A percentile compares a stretch with the other conserved stretches of the same genome.
phyloP scores from a whole-genome alignment of 64 coral and sea anemone species.

The Dendrophyllia cribrosa region DNA sequence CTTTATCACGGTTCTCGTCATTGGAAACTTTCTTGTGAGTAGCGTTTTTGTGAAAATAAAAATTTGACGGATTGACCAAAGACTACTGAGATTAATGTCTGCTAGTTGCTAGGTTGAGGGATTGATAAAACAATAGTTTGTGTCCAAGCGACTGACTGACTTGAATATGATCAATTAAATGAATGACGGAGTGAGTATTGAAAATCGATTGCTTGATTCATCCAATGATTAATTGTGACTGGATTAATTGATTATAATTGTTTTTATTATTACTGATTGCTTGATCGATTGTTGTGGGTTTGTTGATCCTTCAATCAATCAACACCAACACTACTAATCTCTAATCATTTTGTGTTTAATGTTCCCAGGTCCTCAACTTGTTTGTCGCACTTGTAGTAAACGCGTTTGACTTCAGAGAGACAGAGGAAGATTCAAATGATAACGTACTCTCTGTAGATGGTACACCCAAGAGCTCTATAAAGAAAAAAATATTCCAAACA shows the following conservation, averaged over 20 bases:
- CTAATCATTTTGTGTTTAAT: background rate
- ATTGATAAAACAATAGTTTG: too few relatives aligned
- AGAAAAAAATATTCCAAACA: background rate
- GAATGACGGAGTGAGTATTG: too few relatives aligned
- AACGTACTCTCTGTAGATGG: background rate
- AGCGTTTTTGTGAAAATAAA: background rate
- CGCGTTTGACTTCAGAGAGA: slow-evolving; percentile 69
- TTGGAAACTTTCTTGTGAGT: slow-evolving; percentile 92
- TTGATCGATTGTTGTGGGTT: too few relatives aligned
- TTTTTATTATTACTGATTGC: background rate
- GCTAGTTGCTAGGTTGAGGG: too few relatives aligned
- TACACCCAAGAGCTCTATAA: background rate
- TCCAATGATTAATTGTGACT: background rate
- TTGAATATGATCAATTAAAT: too few relatives aligned
- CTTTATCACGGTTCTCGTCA: slow-evolving; percentile 69
- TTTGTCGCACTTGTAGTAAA: slow-evolving; percentile 64
- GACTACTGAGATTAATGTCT: too few relatives aligned
- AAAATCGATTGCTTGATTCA: background rate
- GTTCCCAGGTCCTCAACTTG: slow-evolving; percentile 66
- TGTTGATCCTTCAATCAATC: too few relatives aligned
- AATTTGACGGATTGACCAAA: too few relatives aligned
- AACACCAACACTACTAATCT: too few relatives aligned
- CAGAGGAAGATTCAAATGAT: slow-evolving; percentile 4
- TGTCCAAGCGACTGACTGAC: too few relatives aligned
- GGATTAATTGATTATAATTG: too few relatives aligned